phyloP scores from a whole-genome alignment of 2,888 invertebrate genomes.

The Caenorhabditis afra region DNA sequence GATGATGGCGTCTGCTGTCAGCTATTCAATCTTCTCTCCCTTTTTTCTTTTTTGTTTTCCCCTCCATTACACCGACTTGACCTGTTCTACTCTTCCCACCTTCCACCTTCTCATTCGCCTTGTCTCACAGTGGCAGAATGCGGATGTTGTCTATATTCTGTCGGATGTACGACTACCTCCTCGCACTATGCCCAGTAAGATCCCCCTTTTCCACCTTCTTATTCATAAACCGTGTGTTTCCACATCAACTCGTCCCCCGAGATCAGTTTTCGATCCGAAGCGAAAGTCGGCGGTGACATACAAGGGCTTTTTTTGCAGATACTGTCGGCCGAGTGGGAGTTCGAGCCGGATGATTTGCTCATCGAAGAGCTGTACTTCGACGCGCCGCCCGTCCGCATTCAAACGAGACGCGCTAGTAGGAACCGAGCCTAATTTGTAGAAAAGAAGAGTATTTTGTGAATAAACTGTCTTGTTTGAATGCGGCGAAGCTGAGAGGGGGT shows the following conservation, averaged over 20 bases:
- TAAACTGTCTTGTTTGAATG: constrained; percentile 10
- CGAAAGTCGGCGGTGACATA: too few relatives aligned
- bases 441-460: constrained; percentile 24
- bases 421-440: constrained; percentile 46
- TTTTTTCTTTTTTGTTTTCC: constrained; percentile 46
- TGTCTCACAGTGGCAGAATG: constrained; percentile 7
- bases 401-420: constrained; percentile 26
- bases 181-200: constrained; percentile 41
- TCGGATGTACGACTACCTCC: constrained; percentile 46
- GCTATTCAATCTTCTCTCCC: constrained; percentile 15
- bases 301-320: constrained; percentile 32
- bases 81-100: constrained; percentile 32
- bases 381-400: constrained; percentile 23
- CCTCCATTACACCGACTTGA: constrained; percentile 40
- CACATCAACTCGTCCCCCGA: too few relatives aligned
- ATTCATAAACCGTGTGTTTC: neutral
- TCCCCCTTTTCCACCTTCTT: neutral
- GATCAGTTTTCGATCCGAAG: neutral
- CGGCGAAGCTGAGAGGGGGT: too few relatives aligned
- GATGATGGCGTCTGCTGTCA: constrained; percentile 21
- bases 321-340: constrained; percentile 57
- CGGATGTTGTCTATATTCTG: constrained; percentile 53
- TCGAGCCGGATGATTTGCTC: constrained; percentile 59
- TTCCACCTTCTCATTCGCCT: neutral
- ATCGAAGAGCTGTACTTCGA: constrained; percentile 63